Base-by-base conservation (phyloP, 2,888 invertebrate genomes). In the Eurois occulta region DNA sequence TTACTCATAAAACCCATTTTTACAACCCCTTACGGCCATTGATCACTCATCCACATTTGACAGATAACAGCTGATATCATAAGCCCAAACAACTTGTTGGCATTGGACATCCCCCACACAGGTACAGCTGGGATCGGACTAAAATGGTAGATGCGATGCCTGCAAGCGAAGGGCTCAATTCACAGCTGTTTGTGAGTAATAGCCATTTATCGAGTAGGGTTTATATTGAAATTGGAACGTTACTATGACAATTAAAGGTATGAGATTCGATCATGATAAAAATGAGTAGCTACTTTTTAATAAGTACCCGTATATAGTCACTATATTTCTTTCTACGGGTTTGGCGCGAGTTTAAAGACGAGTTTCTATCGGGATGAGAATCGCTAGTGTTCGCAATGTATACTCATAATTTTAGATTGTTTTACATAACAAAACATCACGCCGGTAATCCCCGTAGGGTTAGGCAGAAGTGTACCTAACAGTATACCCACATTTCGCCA, bases 81-180 rank as follows among this genome's bases (percentile, higher is more conserved):
- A 76, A 71, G 43, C 55, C 35, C 58, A 21, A 80, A 80, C 84
- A 84, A 83, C 84, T 84, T 80, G 82, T 83, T 83, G 80, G 81
- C 58, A 21, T 75, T 80, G 70, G 70, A 67, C 67, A 60, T 84
- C 43, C 70, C 75, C 69, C 64, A 64, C 69, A n/a, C 35, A 71
- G 81, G 65, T 72, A 76, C 82, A 83, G 85, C 81, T 84, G 75
- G 38, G 60, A 41, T 48, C 24, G 58, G 3, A 38, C 71, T 64
- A 52, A 80, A 71, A 84, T 83, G 80, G 83, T 80, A 46, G 69
- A 60, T 64, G 35, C 32, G 71, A 58, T 58, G 46, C 69, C 62
- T 84, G 66, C 70, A 43, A 68, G 18, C 43, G 66, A 84, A 79
- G 84, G 80, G 80, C 32, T 84, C 48, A 62, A 80, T 64, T 48